Conservation (phyloP, 1,140 invertebrate genomes). For the Artemia franciscana region DNA sequence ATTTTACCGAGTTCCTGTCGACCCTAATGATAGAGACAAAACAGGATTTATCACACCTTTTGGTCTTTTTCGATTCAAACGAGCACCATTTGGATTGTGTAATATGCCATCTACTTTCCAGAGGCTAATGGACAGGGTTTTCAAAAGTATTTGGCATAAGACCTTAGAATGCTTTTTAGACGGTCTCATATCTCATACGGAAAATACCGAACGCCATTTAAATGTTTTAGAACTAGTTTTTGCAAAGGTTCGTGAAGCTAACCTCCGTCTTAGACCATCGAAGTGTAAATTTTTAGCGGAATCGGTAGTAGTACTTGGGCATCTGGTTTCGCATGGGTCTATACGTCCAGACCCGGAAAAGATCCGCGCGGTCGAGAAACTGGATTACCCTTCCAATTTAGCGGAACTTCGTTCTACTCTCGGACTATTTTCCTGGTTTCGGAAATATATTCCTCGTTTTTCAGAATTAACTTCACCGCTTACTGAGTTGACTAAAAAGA, state of each 20-base stretch:
- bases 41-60: no score
- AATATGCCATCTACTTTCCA: slow-evolving; percentile 20
- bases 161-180: slow-evolving; percentile 6
- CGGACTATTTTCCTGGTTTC: background rate
- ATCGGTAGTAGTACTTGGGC: background rate
- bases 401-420: background rate
- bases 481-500: background rate
- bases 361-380: background rate
- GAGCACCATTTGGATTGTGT: slow-evolving; percentile 23
- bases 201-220: background rate
- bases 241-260: background rate
- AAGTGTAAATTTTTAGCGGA: background rate
- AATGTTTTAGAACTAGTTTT: background rate
- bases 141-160: slow-evolving; percentile 10
- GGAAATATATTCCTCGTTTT: background rate
- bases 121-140: slow-evolving; percentile 13
- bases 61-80: no score
- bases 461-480: background rate
- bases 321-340: background rate
- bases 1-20: no score
- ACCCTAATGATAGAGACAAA: no score
- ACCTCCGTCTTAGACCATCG: background rate
- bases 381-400: background rate
- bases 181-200: slow-evolving; percentile 2
- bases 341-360: background rate